A percentile compares a stretch with the other conserved stretches of the same genome.
Evolutionary conservation across 2,888 invertebrate species (phyloP).

Genomic region (Linnaemya vulpina): DNA sequence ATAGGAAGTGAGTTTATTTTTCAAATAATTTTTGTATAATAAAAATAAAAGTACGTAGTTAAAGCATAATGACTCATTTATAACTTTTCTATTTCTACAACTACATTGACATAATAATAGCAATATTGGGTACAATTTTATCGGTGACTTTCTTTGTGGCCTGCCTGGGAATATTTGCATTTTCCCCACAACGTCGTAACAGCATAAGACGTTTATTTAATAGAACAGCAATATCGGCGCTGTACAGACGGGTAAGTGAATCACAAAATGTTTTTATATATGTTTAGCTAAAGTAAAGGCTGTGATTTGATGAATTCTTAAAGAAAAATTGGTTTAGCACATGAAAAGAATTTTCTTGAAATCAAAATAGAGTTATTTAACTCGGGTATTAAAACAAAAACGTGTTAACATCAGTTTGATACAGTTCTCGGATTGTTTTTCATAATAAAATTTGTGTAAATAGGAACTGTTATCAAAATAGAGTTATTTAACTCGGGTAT

Average conservation of each 20-base stretch:
- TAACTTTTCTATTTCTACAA: constrained; percentile 30
- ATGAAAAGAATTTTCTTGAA: too few species aligned
- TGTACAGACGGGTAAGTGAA: constrained; percentile 79
- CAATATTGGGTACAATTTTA: constrained; percentile 77
- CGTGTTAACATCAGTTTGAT: too few species aligned
- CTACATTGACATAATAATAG: constrained; percentile 65
- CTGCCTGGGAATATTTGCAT: constrained; percentile 78
- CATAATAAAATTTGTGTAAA: too few species aligned
- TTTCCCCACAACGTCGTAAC: constrained; percentile 79
- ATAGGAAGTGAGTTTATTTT: constrained; percentile 78
- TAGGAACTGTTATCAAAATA: too few species aligned
- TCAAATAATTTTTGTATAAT: constrained; percentile 21
- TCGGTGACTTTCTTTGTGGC: constrained; percentile 78
- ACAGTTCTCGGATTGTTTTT: too few species aligned
- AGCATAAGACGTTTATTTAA: constrained; percentile 77
- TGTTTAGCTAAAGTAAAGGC: too few species aligned
- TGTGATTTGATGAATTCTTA: too few species aligned
- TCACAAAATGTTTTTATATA: background rate
- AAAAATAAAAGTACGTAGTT: background rate
- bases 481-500: too few species aligned
- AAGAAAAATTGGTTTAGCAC: too few species aligned
- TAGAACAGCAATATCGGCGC: constrained; percentile 77
- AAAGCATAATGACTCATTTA: constrained; percentile 43
- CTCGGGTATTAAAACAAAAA: too few species aligned
- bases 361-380: too few species aligned